Conservation (phyloP, 1,140 invertebrate species). For the Lepidurus couesii region DNA sequence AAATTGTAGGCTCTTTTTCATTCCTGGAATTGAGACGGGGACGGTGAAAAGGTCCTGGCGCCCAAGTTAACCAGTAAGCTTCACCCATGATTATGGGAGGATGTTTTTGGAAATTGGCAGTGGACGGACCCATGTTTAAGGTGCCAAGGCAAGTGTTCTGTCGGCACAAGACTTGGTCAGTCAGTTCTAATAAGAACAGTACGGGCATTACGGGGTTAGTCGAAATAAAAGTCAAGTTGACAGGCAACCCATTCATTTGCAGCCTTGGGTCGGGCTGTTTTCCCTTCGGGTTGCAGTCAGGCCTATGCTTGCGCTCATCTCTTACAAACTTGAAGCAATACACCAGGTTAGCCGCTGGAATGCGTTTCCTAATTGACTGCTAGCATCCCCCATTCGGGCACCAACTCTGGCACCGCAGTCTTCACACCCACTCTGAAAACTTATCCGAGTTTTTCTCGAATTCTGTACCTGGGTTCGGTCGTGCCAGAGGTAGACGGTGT, state of each 20-base stretch:
- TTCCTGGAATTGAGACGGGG: neutral
- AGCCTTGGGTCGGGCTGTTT: neutral
- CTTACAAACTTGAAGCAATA: neutral
- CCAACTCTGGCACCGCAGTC: neutral
- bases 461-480: neutral
- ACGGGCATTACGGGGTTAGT: neutral
- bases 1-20: no score
- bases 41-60: neutral
- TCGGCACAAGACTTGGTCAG: neutral
- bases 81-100: neutral
- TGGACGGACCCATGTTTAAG: neutral
- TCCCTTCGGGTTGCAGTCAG: neutral
- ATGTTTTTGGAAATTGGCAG: neutral
- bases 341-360: constrained; percentile 20
- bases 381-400: neutral
- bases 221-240: neutral
- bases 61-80: neutral
- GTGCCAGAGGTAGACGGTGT: neutral
- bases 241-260: neutral
- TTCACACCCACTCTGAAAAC: neutral
- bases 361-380: neutral
- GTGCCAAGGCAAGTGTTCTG: constrained; percentile 2
- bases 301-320: neutral
- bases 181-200: neutral
- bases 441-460: neutral